Evolutionary conservation across 2,113 vertebrate species (phyloP), one percentile per base, ranked within the genome.

Genomic region (Sakesphorus luctuosus): DNA sequence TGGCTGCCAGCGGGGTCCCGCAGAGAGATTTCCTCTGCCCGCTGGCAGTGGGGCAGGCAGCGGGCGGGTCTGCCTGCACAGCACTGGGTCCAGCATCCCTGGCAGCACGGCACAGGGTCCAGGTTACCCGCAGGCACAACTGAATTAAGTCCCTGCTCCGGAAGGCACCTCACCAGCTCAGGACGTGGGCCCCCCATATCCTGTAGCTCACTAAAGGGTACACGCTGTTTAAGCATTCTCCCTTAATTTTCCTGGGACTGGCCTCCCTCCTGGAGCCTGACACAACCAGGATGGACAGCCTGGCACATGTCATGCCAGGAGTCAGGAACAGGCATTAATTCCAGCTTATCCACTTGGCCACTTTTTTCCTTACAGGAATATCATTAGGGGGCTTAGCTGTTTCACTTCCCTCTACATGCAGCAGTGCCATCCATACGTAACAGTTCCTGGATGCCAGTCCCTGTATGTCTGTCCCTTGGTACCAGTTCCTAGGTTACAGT

Each of bases 11-110:
- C 7, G 61, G 84, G 78, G 84, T 73, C 96, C 96, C 47, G 89
- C 96, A 68, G 96, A 3, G 95, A 95, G 19, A 94, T 90, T 96
- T 96, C 96, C 96, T 88, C 87, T 81, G 80, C 78, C 87, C 7
- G 13, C 89, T 55, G 89, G 71, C 83, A 36, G 62, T 56, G 16
- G 33, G 18, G 67, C 36, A 62, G 61, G 69, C 53, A 89, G 71
- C 9, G 14, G n/a, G 35, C 46, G 35, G 29, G 20, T 35, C 65
- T 74, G 86, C 66, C 55, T 6, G 13, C 61, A 40, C 7, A 18
- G 31, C 59, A 1, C 26, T 9, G 26, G 20, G 9, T 52, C n/a
- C 31, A 2, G 43, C 75, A 40, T 2, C 53, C 38, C 44, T 3
- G 7, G 40, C 59, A 63, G 47, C 44, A 6, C 1, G 2, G 69